These are phyloP conservation scores for Alca torda DNA, from an alignment of 2,797 vertebrate genomes.

Conservation along the genomic window DNA sequence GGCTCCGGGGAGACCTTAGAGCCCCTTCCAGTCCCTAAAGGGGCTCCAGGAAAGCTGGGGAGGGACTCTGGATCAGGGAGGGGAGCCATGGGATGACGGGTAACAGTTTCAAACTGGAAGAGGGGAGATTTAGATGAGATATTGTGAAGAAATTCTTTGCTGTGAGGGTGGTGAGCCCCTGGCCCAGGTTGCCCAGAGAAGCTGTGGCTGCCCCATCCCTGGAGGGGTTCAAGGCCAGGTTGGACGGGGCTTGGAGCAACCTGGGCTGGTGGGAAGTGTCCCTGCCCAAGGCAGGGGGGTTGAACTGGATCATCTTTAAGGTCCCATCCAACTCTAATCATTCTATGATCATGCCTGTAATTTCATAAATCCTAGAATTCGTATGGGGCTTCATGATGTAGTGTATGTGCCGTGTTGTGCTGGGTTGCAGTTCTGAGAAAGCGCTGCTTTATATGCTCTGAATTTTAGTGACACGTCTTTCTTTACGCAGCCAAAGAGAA, in stretches of 20 bases:
- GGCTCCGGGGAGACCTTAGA: background rate
- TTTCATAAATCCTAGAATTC: background rate
- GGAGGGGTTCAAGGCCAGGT: background rate
- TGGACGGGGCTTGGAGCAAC: background rate
- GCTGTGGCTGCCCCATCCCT: background rate
- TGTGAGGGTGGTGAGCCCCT: too few species aligned
- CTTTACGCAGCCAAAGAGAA: slow-evolving; percentile 87
- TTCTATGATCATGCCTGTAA: background rate
- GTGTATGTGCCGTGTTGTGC: rapidly evolving
- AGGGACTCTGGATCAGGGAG: too few species aligned
- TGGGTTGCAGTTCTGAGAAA: background rate
- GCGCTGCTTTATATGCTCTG: background rate
- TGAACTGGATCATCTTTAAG: background rate
- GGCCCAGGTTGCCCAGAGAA: too few species aligned
- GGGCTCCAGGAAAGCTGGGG: background rate
- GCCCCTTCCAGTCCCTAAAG: background rate
- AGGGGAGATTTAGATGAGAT: background rate
- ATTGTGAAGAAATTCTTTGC: too few species aligned
- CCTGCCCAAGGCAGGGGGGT: background rate
- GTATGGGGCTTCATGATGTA: rapidly evolving
- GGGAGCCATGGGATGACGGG: background rate
- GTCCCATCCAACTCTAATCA: background rate
- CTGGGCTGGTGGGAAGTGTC: background rate
- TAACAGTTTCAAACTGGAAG: background rate
- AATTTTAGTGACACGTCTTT: slow-evolving; percentile 26